phyloP scores from a whole-genome alignment of 2,113 vertebrate genomes.

The Brachypodius melanocephalos region DNA sequence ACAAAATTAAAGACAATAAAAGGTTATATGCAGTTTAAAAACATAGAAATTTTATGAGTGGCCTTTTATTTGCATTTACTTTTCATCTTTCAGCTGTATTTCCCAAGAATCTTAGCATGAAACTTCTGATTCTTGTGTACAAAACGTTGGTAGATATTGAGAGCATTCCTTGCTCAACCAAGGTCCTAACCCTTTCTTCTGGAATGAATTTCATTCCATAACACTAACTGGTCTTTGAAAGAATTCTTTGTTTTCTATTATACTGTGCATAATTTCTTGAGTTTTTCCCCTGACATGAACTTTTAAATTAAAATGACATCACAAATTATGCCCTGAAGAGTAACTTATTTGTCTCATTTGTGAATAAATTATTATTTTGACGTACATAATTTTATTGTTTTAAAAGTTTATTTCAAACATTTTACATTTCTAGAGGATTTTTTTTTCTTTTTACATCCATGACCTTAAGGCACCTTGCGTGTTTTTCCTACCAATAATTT shows the following conservation, averaged over 20 bases:
- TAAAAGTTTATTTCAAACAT: not conserved
- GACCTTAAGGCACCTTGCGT: not conserved
- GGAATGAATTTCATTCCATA: conserved; percentile 32
- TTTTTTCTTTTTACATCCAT: not conserved
- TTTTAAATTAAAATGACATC: conserved; percentile 38
- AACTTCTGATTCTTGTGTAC: not conserved
- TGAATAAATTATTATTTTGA: conserved; percentile 27
- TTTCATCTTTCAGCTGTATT: not conserved
- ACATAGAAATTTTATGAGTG: fast-evolving
- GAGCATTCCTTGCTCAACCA: not conserved
- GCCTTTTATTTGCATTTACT: not conserved
- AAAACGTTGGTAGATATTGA: not conserved
- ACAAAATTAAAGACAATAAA: not conserved
- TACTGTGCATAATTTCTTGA: conserved; percentile 27
- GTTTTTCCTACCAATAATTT: not conserved
- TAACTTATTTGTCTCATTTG: not conserved
- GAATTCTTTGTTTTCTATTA: conserved; percentile 54
- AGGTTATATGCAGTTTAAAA: not conserved
- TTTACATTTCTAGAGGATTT: not conserved
- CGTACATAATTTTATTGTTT: not conserved
- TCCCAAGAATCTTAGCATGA: not conserved
- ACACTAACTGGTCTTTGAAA: conserved; percentile 2
- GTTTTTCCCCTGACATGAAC: not conserved
- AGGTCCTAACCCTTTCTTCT: conserved; percentile 36
- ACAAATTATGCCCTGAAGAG: conserved; percentile 21